Conservation (phyloP, 2,888 invertebrate genomes). For the Strigamia maritima region DNA sequence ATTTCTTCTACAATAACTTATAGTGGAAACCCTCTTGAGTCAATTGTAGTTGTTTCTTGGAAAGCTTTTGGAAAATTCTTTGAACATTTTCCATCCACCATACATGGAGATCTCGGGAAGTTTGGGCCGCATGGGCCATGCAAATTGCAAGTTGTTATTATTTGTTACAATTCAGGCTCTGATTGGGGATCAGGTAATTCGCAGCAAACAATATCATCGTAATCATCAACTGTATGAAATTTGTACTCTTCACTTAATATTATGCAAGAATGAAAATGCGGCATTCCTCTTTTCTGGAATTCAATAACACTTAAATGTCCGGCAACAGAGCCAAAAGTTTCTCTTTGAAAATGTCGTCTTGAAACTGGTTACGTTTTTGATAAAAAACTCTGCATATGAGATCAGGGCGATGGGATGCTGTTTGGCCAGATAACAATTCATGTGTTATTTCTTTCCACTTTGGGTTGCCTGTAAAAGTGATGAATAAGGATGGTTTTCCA, state of each 20-base stretch:
- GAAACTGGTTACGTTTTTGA: neutral
- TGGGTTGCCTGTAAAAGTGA: constrained; percentile 54
- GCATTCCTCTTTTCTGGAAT: constrained; percentile 46
- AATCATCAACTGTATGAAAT: neutral
- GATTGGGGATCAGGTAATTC: neutral
- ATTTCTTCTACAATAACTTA: too few species aligned
- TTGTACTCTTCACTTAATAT: constrained; percentile 41
- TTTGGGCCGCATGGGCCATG: neutral
- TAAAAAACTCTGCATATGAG: too few species aligned
- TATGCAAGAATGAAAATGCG: too few species aligned
- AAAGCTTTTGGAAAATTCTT: too few species aligned
- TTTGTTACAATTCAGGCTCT: neutral
- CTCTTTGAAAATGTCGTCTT: neutral
- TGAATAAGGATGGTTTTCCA: constrained; percentile 52
- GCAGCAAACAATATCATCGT: neutral
- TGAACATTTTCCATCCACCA: too few species aligned
- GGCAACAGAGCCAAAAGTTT: neutral
- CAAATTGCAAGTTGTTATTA: neutral
- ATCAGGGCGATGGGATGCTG: too few species aligned
- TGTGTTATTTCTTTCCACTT: constrained; percentile 53
- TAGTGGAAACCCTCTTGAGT: too few species aligned
- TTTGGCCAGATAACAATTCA: too few species aligned
- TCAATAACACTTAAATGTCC: constrained; percentile 43
- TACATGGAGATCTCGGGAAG: neutral
- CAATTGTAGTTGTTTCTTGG: too few species aligned